Percentiles rank a stretch among this genome's conserved stretches.
Conservation (phyloP, 2,797 vertebrate genomes). For the Pampus argenteus region DNA sequence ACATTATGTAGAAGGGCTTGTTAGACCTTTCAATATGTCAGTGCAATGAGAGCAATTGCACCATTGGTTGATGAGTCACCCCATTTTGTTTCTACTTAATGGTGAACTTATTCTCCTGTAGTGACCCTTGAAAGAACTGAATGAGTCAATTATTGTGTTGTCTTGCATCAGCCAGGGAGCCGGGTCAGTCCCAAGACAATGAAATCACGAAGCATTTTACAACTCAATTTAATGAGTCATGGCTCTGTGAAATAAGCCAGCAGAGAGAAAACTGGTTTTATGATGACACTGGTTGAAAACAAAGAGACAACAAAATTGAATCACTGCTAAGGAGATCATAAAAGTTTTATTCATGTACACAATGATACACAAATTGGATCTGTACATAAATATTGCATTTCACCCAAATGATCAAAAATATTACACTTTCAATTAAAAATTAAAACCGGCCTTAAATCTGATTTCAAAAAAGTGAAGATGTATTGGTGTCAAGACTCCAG, state of each 20-base stretch:
- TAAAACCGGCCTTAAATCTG: slow-evolving; percentile 48
- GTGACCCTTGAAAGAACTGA: not conserved
- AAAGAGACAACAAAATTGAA: not conserved
- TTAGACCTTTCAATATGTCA: not conserved
- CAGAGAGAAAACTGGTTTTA: not conserved
- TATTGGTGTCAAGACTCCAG: slow-evolving; percentile 36
- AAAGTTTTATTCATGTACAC: slow-evolving; percentile 83
- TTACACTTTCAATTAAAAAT: slow-evolving; percentile 55
- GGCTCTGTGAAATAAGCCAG: not conserved
- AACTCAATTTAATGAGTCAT: slow-evolving; percentile 5
- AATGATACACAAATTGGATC: slow-evolving; percentile 82
- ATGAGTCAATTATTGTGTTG: not conserved
- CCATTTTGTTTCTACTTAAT: not conserved
- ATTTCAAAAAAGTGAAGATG: slow-evolving; percentile 52
- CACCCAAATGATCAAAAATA: slow-evolving; percentile 76
- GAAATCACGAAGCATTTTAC: not conserved
- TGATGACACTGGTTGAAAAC: slow-evolving; percentile 22
- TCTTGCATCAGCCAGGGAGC: slow-evolving; percentile 48
- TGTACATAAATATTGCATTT: slow-evolving; percentile 85
- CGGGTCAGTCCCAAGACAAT: not conserved
- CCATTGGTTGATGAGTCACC: not conserved
- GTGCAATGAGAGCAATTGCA: not conserved
- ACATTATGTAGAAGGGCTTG: not conserved
- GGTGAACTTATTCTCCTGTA: not conserved
- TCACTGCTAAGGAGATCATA: slow-evolving; percentile 43